These are phyloP conservation scores for Acipenser oxyrinchus DNA, from an alignment of 2,797 vertebrate species.

Conservation along the genomic window DNA sequence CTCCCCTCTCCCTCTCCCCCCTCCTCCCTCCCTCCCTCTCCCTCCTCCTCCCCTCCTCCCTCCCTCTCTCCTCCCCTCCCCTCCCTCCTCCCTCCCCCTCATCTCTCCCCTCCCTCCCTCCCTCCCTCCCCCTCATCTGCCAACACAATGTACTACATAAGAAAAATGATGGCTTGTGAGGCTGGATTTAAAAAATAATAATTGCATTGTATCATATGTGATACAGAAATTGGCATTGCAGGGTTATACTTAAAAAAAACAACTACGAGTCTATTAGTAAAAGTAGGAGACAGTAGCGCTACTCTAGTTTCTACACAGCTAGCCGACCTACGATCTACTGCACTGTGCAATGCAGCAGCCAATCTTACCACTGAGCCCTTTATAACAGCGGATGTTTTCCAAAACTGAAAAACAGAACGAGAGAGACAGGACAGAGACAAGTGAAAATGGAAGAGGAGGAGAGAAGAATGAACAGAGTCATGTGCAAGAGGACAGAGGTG, in stretches of 20 bases:
- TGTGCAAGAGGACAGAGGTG: neutral
- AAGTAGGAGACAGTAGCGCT: neutral
- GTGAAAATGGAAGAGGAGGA: constrained; percentile 4
- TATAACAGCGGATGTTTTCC: constrained; percentile 34
- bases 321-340: no score
- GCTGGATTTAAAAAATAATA: no score
- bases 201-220: neutral
- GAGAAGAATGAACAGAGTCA: neutral
- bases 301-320: neutral
- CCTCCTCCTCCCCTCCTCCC: no score
- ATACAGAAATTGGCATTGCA: neutral
- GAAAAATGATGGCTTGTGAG: no score
- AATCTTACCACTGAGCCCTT: constrained; percentile 53
- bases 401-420: constrained; percentile 42
- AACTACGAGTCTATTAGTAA: neutral
- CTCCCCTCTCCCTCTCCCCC: no score
- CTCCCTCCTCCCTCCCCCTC: no score
- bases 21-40: no score
- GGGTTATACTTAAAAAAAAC: neutral
- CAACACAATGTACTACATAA: no score
- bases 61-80: no score
- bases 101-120: no score
- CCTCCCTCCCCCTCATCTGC: no score
- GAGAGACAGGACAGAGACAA: constrained; percentile 14
- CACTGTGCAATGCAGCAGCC: neutral